Base-by-base conservation (phyloP, 2,888 invertebrate genomes). In the Seira sanloemensis region DNA sequence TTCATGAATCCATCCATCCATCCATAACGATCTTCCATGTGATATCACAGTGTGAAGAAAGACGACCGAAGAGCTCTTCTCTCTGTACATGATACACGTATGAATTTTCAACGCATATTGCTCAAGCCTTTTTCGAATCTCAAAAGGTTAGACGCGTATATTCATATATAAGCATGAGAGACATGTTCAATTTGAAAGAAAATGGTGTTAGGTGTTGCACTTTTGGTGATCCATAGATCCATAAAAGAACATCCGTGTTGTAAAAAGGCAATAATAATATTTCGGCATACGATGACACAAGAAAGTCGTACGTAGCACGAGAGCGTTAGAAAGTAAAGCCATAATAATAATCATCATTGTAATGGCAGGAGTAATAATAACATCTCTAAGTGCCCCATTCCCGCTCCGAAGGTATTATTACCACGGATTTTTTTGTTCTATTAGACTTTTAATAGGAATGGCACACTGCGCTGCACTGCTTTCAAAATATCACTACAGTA, bases 331-430 rank as follows among this genome's bases (percentile, higher is more conserved):
- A 62, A 62, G 62, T 62, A n/a, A 62, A 62, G 62, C 71, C 75
- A 46, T 75, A 75, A 81, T 68, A 68, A 25, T 27, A 65, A 21
- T 58, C 73, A 72, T 72, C n/a, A 37, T 74, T 74, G 19, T 67
- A 23, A 62, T 62, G 62, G 62, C 62, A 46, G 75, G 18, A 25
- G 25, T 72, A 66, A 26, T 75, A 75, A 75, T 24, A 66, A 75
- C 37, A 67, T 82, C 82, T 82, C 82, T 77, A 50, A 66, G 54
- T 77, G 77, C 82, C 82, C 82, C 82, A 82, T 58, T 74, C 37
- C 66, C 50, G 19, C 46, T 68, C 62, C 21, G 7, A 7, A 62
- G 62, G 21, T n/a, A 62, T 62, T 62, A 62, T 62, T 62, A 62
- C 21, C n/a, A 62, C 21, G 62, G 62, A 62, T 62, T 62, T 62